Base-by-base conservation (phyloP, 2,113 vertebrate species). In the Riparia riparia region DNA sequence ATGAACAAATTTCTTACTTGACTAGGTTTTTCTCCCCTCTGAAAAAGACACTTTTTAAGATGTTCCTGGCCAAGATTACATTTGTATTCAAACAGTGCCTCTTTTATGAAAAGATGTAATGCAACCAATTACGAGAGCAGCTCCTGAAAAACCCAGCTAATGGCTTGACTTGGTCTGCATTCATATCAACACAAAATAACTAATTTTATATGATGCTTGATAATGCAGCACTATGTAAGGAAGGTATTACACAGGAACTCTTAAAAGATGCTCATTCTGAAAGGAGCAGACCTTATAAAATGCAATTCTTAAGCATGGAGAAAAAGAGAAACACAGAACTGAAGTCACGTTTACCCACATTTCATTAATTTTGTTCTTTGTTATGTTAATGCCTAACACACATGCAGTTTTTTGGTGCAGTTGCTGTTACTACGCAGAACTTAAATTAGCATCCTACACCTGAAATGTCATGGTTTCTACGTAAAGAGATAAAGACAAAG, bases 161-260 rank as follows among this genome's bases (percentile, higher is more conserved):
- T 64, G 56, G 34, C n/a, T 41, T 77, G 74, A 90, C 69, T 95
- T 87, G 28, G 31, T 89, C 66, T 13, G 37, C 34, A 85, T 91
- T 91, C 50, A 79, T 12, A 25, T 16, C 83, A 66, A 70, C 42
- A 88, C 54, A 86, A 90, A 93, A 65, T 50, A 85, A 93, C 50
- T 82, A 44, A 71, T 92, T 96, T 94, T 73, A 93, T 64, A 89
- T n/a, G 45, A 71, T 57, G 22, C 47, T 86, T 60, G 41, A 92
- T 74, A 90, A 90, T n/a, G 57, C 29, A 78, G 44, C 25, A 22
- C 60, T 37, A 31, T 3, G 17, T 51, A 84, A 95, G 41, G n/a
- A 61, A 68, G 64, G 68, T 60, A 93, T 61, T 57, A 81, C 0
- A 0, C 21, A 45, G 51, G 34, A 83, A 74, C n/a, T 50, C 28